Evolutionary conservation across 2,113 vertebrate genomes (phyloP).

Genomic region (Sinosuthora webbiana): DNA sequence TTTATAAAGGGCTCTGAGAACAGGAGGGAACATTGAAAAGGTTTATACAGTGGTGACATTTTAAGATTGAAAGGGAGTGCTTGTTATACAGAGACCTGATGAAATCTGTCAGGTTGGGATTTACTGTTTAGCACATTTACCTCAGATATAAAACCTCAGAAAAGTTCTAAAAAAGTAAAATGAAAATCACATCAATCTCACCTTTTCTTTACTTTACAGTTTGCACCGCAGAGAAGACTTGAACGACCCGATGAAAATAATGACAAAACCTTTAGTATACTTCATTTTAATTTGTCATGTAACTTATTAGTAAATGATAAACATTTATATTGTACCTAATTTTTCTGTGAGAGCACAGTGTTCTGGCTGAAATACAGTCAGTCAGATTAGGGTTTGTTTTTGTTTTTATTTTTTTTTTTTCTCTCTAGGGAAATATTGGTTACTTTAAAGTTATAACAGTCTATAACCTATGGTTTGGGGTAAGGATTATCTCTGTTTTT

Average conservation of each 20-base stretch:
- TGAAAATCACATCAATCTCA: neutral
- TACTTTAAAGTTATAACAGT: neutral
- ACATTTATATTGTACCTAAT: neutral
- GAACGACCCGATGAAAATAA: neutral
- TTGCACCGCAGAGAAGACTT: neutral
- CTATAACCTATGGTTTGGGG: neutral
- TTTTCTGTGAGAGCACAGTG: neutral
- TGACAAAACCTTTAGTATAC: neutral
- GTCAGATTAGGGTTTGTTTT: neutral
- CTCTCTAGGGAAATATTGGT: neutral
- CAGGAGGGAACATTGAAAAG: slow-evolving; percentile 41
- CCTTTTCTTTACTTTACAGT: neutral
- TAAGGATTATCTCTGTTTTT: neutral
- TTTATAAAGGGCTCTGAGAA: slow-evolving; percentile 63
- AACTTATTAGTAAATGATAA: neutral
- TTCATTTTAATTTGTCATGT: neutral
- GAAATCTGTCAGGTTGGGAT: slow-evolving; percentile 53
- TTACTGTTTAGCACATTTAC: slow-evolving; percentile 35
- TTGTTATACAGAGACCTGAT: slow-evolving; percentile 44
- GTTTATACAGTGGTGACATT: slow-evolving; percentile 32
- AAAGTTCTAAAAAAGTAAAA: neutral
- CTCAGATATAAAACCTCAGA: neutral
- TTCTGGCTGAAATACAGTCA: neutral
- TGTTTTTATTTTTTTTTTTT: too few species aligned
- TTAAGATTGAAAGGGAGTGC: slow-evolving; percentile 50